Evolutionary conservation across 2,888 invertebrate species (phyloP).

Genomic region (Macaria notata): DNA sequence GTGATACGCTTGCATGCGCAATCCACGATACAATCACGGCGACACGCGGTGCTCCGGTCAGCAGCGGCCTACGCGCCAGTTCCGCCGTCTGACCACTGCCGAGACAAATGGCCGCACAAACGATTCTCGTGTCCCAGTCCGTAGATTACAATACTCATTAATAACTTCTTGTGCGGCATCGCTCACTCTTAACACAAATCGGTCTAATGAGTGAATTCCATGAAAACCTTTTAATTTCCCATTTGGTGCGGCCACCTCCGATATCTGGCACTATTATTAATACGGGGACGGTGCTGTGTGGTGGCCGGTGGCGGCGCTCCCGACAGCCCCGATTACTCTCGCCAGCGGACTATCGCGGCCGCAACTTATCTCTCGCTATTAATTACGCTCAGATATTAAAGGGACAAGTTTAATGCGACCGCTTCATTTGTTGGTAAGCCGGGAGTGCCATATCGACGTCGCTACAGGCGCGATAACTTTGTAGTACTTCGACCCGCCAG

Average conservation of each 20-base stretch:
- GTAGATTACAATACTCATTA: constrained; percentile 70
- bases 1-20: constrained; percentile 63
- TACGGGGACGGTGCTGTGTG: constrained; percentile 61
- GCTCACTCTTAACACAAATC: constrained; percentile 70
- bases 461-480: constrained; percentile 72
- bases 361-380: constrained; percentile 77
- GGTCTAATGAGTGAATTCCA: constrained; percentile 75
- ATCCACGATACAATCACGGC: constrained; percentile 51
- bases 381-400: constrained; percentile 77
- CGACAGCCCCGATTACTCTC: constrained; percentile 67
- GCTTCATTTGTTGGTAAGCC: constrained; percentile 76
- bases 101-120: constrained; percentile 62
- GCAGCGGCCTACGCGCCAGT: constrained; percentile 38
- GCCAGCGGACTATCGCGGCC: constrained; percentile 60
- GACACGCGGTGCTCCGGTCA: constrained; percentile 38
- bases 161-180: constrained; percentile 73
- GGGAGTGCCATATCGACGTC: constrained; percentile 74
- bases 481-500: constrained; percentile 55
- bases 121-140: constrained; percentile 60
- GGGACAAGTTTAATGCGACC: constrained; percentile 80
- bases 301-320: constrained; percentile 68
- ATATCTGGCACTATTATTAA: constrained; percentile 77
- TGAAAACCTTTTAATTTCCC: constrained; percentile 81
- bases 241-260: constrained; percentile 73
- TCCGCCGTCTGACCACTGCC: constrained; percentile 27